Evolutionary conservation across 2,113 vertebrate genomes (phyloP), one percentile per base, ranked within the genome.

Genomic region (Clupea harengus): DNA sequence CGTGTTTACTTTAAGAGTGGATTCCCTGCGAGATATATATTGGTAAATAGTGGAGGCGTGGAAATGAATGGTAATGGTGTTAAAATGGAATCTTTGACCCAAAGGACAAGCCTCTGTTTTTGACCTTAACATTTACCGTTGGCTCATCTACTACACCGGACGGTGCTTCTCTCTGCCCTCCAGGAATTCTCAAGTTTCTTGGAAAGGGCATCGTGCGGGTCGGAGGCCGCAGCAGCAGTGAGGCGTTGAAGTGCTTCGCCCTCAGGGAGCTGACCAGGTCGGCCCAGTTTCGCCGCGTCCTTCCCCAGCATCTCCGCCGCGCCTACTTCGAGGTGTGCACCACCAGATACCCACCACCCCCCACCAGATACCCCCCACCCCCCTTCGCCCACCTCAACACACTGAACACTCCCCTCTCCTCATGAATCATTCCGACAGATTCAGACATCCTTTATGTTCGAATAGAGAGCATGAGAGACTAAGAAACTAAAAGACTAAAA

Each of bases 141-240:
- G 15, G 72, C 8, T 32, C 32, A 8, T 11, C 28, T 32, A 11
- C 3, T 32, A 3, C 64, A 11, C 25, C 32, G n/a, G 10, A 25
- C 28, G 10, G 28, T 17, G 28, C 28, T 1, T 15, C 32, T 72
- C 64, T 72, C 64, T 39, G 25, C 72, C 13, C 18, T 78, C 11
- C 28, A 99, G 97, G 98, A 84, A 98, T 99, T 90, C 89, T 94
- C 50, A 91, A 18, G 4, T 98, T 97, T 91, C 91, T 96, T 25
- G 57, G 80, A 6, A 15, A 72, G 0, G 96, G 95, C 54, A 97
- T 99, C 0, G 98, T 99, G 52, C 95, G 97, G 84, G 95, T 99
- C 2, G 97, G 98, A 17, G 97, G 98, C 46, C 96, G 97, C 85
- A 97, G 97, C 92, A 97, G 83, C 94, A 99, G 98, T 85, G 95